Percentiles rank a stretch among this genome's conserved stretches.
These are phyloP conservation scores for Plectropomus leopardus DNA, from an alignment of 2,113 vertebrate species.

Conservation along the genomic window DNA sequence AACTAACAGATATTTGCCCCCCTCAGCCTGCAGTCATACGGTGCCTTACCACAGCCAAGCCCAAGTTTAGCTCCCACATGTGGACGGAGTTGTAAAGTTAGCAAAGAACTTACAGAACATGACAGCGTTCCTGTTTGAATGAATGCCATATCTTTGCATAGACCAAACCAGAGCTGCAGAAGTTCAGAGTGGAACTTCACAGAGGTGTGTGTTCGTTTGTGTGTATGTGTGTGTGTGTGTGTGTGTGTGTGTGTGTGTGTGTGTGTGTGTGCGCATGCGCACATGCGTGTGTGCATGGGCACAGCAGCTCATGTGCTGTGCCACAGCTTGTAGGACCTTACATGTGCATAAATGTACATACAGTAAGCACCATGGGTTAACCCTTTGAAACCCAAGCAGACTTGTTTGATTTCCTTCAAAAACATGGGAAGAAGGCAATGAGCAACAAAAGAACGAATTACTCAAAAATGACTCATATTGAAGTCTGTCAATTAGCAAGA, in stretches of 20 bases:
- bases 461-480: no score
- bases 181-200: conserved; percentile 30
- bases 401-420: no score
- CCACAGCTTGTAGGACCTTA: neutral
- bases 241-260: no score
- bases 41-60: conserved; percentile 77
- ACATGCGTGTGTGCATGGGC: neutral
- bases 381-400: no score
- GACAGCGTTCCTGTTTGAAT: neutral
- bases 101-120: no score
- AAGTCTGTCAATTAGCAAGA: no score
- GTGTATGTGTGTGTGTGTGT: no score
- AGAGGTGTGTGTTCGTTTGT: conserved; percentile 5
- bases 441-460: no score
- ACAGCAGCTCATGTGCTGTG: conserved; percentile 9
- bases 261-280: no score
- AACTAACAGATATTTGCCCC: conserved; percentile 3
- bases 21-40: conserved; percentile 32
- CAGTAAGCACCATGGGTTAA: neutral
- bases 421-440: no score
- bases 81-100: neutral
- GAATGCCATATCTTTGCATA: conserved; percentile 44
- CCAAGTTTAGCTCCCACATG: conserved; percentile 29
- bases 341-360: conserved; percentile 42
- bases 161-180: conserved; percentile 52